Percentiles rank a stretch among this genome's conserved stretches.
These are phyloP conservation scores for Piaya cayana DNA, from an alignment of 2,113 vertebrate species.

Conservation along the genomic window DNA sequence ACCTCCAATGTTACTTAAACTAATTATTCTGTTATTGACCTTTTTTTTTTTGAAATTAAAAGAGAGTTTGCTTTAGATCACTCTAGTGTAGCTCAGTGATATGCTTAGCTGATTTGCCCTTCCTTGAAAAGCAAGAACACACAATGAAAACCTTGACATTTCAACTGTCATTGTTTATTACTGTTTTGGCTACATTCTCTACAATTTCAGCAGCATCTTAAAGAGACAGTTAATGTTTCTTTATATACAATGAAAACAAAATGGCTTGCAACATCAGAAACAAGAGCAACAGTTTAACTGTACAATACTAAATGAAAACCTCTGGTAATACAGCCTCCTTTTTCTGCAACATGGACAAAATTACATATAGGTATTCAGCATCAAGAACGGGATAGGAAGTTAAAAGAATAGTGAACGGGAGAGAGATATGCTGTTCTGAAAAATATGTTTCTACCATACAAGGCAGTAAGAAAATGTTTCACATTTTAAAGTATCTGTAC, in stretches of 20 bases:
- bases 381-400: conserved; percentile 70
- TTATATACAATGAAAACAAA: conserved; percentile 86
- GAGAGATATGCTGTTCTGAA: conserved; percentile 75
- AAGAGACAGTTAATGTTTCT: conserved; percentile 83
- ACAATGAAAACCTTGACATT: conserved; percentile 72
- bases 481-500: conserved; percentile 83
- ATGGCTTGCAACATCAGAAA: conserved; percentile 84
- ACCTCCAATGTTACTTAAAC: not conserved
- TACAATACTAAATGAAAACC: conserved; percentile 80
- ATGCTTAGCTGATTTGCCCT: not conserved
- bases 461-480: conserved; percentile 82
- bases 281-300: conserved; percentile 82
- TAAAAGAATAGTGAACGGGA: conserved; percentile 72
- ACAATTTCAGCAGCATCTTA: conserved; percentile 88
- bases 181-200: conserved; percentile 87
- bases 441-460: conserved; percentile 78
- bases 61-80: not conserved
- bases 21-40: not conserved
- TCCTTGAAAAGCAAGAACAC: conserved; percentile 37
- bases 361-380: conserved; percentile 78
- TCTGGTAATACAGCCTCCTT: conserved; percentile 77
- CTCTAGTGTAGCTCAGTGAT: not conserved
- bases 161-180: conserved; percentile 86
- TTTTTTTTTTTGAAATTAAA: not conserved
- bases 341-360: conserved; percentile 78